Evolutionary conservation across 2,888 invertebrate species (phyloP).

Genomic region (Blomia tropicalis): DNA sequence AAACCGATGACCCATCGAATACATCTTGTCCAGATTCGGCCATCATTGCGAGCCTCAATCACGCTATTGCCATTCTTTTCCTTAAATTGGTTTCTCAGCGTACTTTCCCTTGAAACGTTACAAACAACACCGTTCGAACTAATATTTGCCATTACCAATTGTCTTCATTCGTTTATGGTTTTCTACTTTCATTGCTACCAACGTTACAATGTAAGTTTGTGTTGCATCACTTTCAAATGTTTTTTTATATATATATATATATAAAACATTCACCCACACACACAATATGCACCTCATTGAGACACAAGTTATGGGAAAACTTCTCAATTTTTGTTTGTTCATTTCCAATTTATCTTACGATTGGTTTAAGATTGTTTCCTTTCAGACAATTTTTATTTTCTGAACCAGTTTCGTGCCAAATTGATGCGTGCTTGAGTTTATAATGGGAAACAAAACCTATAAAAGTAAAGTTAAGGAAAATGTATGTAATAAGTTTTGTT

Average conservation of each 20-base stretch:
- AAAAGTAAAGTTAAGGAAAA: too few species aligned
- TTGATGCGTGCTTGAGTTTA: too few species aligned
- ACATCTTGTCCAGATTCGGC: slow-evolving; percentile 34
- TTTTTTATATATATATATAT: not conserved
- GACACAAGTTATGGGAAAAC: too few species aligned
- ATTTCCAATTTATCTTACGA: too few species aligned
- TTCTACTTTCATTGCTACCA: slow-evolving; percentile 26
- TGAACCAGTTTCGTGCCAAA: too few species aligned
- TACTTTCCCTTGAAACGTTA: slow-evolving; percentile 53
- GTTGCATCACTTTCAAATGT: not conserved
- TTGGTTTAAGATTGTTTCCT: too few species aligned
- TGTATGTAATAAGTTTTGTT: too few species aligned
- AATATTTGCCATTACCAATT: slow-evolving; percentile 34
- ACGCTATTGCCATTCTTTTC: slow-evolving; percentile 54
- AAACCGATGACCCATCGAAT: slow-evolving; percentile 30
- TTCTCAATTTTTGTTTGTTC: not conserved
- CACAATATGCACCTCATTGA: too few species aligned
- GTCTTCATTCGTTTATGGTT: slow-evolving; percentile 31
- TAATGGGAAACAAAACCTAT: too few species aligned
- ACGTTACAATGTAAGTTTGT: slow-evolving; percentile 24
- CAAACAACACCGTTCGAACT: slow-evolving; percentile 35
- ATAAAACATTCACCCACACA: too few species aligned
- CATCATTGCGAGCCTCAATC: slow-evolving; percentile 48
- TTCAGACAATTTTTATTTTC: too few species aligned
- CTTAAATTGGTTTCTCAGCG: slow-evolving; percentile 56